A percentile compares a stretch with the other conserved stretches of the same genome.
phyloP scores from a whole-genome alignment of 2,888 invertebrate genomes.

The Apotomis capreana region DNA sequence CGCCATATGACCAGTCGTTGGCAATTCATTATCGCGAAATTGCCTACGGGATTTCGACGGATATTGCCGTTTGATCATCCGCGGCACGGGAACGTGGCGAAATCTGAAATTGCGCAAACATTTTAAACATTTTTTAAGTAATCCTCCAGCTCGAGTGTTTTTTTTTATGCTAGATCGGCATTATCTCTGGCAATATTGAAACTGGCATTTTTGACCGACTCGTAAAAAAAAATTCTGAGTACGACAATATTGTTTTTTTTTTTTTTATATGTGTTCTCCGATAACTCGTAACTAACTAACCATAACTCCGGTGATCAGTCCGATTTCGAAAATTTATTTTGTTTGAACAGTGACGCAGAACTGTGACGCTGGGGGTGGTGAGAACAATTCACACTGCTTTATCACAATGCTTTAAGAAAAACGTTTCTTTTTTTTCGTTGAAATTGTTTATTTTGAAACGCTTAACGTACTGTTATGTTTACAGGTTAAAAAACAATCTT shows the following conservation, averaged over 20 bases:
- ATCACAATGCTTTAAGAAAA: too few relatives aligned
- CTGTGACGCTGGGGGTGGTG: too few relatives aligned
- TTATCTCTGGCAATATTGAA: not conserved
- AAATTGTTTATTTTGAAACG: not conserved
- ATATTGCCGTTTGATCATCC: constrained; percentile 37
- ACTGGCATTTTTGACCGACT: not conserved
- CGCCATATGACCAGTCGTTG: constrained; percentile 10
- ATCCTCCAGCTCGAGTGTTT: constrained; percentile 3
- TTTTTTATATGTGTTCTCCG: too few relatives aligned
- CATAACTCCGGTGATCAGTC: too few relatives aligned
- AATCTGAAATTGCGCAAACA: constrained; percentile 20
- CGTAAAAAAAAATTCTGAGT: too few relatives aligned
- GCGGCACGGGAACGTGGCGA: constrained; percentile 10
- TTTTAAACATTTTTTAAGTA: constrained; percentile 21
- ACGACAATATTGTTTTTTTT: too few relatives aligned
- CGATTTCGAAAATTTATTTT: too few relatives aligned
- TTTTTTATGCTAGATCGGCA: not conserved
- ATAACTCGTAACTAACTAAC: too few relatives aligned
- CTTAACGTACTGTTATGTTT: not conserved
- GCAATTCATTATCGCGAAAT: constrained; percentile 32
- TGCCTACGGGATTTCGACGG: constrained; percentile 34
- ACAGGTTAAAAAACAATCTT: not conserved
- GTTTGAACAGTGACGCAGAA: too few relatives aligned
- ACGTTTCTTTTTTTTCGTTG: too few relatives aligned
- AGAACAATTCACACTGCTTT: too few relatives aligned